phyloP scores from a whole-genome alignment of 2,888 invertebrate genomes.

The Drosophila parthenogenetica region DNA sequence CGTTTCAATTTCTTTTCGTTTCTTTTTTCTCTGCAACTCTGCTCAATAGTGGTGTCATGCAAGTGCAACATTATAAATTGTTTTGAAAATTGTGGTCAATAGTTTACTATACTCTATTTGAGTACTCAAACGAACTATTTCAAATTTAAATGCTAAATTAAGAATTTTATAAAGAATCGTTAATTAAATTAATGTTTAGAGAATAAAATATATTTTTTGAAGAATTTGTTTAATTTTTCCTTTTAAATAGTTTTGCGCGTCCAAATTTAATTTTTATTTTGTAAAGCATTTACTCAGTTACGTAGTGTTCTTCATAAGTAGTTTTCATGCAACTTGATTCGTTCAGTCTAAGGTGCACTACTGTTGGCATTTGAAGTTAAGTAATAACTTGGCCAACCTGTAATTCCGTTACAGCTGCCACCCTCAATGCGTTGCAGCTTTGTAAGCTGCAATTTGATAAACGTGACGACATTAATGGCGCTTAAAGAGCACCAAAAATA shows the following conservation, averaged over 20 bases:
- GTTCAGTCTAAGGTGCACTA: neutral
- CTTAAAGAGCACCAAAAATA: slow-evolving; percentile 41
- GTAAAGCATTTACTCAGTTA: neutral
- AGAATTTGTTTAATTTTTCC: neutral
- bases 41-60: too few relatives aligned
- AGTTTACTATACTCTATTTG: too few relatives aligned
- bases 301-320: neutral
- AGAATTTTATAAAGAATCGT: too few relatives aligned
- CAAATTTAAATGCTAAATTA: too few relatives aligned
- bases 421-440: slow-evolving; percentile 18
- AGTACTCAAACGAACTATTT: too few relatives aligned
- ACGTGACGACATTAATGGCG: slow-evolving; percentile 68
- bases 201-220: too few relatives aligned
- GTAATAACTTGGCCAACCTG: slow-evolving; percentile 43
- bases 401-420: slow-evolving; percentile 39
- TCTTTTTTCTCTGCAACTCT: too few relatives aligned
- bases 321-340: slow-evolving; percentile 1
- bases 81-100: too few relatives aligned
- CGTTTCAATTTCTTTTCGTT: too few relatives aligned
- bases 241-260: neutral
- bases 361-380: slow-evolving; percentile 28
- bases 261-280: neutral
- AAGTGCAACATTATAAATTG: too few relatives aligned
- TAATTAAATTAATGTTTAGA: too few relatives aligned
- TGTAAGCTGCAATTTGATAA: slow-evolving; percentile 68